Percentiles rank a stretch among this genome's conserved stretches.
Conservation (phyloP, 2,797 vertebrate species). For the Etheostoma nigrum region DNA sequence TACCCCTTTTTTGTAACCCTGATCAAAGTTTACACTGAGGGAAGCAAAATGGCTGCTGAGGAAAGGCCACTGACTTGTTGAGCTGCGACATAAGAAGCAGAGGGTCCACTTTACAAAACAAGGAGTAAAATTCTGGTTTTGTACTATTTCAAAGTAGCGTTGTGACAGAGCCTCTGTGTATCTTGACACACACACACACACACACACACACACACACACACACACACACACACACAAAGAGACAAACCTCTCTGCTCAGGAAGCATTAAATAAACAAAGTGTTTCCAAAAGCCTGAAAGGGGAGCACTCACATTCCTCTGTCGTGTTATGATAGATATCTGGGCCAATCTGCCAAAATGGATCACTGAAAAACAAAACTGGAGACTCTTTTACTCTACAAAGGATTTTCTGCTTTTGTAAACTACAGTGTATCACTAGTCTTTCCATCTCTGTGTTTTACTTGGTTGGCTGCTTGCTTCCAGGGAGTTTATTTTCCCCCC, state of each 20-base stretch:
- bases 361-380: slow-evolving; percentile 51
- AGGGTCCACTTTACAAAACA: slow-evolving; percentile 6
- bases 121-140: slow-evolving; percentile 17
- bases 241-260: slow-evolving; percentile 64
- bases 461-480: slow-evolving; percentile 11
- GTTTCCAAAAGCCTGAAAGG: slow-evolving; percentile 59
- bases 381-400: slow-evolving; percentile 18
- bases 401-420: slow-evolving; percentile 17
- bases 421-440: not conserved
- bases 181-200: slow-evolving; percentile 13
- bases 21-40: not conserved
- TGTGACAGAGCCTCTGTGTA: slow-evolving; percentile 32
- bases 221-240: too few relatives aligned
- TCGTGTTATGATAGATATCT: slow-evolving; percentile 72
- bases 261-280: slow-evolving; percentile 78
- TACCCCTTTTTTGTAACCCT: not conserved
- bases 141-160: slow-evolving; percentile 16
- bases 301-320: slow-evolving; percentile 66
- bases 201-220: too few relatives aligned
- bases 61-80: not conserved
- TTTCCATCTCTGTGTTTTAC: slow-evolving; percentile 10
- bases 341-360: slow-evolving; percentile 55
- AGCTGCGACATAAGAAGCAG: slow-evolving; percentile 20
- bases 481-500: slow-evolving; percentile 15
- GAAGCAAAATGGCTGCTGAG: slow-evolving; percentile 36